Conservation (phyloP, 2,113 vertebrate species). For the Oenanthe oenanthe region DNA sequence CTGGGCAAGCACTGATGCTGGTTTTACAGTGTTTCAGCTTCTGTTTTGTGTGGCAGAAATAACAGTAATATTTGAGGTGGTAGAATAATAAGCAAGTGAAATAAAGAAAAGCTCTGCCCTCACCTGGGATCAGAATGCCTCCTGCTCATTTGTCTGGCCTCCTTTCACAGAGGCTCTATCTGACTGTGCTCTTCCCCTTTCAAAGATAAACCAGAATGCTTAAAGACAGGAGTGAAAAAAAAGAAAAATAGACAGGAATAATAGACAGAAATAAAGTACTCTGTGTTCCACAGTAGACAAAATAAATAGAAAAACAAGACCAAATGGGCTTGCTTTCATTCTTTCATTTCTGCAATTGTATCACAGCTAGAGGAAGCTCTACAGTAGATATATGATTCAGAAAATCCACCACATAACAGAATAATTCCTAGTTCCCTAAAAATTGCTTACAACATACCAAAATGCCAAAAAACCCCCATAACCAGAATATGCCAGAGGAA, state of each 20-base stretch:
- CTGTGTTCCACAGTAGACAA: neutral
- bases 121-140: neutral
- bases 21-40: neutral
- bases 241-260: neutral
- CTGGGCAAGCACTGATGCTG: neutral
- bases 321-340: neutral
- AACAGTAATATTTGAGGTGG: neutral
- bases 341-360: neutral
- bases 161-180: neutral
- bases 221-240: neutral
- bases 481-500: neutral
- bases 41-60: neutral
- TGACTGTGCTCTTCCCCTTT: neutral
- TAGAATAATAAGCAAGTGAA: neutral
- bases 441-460: neutral
- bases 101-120: neutral
- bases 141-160: neutral
- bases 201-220: neutral
- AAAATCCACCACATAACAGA: neutral
- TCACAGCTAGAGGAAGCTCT: neutral
- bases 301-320: neutral
- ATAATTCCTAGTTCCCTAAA: rapidly evolving
- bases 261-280: neutral
- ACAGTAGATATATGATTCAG: neutral
- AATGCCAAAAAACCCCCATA: rapidly evolving